Percentiles rank a stretch among this genome's conserved stretches.
These are phyloP conservation scores for Vanessa tameamea DNA, from an alignment of 1,140 invertebrate species.

Conservation along the genomic window DNA sequence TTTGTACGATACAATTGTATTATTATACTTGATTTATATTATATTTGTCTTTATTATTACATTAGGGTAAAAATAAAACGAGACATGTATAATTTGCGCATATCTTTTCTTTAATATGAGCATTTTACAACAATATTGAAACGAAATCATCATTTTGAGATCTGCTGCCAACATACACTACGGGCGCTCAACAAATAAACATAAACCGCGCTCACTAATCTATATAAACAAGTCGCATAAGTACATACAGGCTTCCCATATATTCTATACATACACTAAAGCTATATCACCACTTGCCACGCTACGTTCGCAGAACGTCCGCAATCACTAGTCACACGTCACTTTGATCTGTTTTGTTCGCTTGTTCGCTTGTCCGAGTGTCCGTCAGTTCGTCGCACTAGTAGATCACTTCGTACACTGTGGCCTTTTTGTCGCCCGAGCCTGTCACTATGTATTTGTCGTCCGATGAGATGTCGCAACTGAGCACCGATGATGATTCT, in stretches of 20 bases:
- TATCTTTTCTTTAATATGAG: slow-evolving; percentile 80
- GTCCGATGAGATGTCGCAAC: slow-evolving; percentile 99
- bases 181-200: slow-evolving; percentile 80
- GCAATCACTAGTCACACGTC: slow-evolving; percentile 46
- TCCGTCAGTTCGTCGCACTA: slow-evolving; percentile 46
- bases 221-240: slow-evolving; percentile 80
- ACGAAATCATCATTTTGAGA: slow-evolving; percentile 80
- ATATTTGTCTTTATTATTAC: background rate
- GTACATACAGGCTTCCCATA: slow-evolving; percentile 77
- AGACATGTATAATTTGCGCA: slow-evolving; percentile 68
- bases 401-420: slow-evolving; percentile 99
- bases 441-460: slow-evolving; percentile 99
- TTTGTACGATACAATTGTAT: too few species aligned
- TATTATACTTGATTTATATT: too few species aligned
- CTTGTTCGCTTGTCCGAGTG: slow-evolving; percentile 48
- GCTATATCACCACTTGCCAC: slow-evolving; percentile 75
- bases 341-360: slow-evolving; percentile 66
- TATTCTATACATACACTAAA: slow-evolving; percentile 76
- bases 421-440: slow-evolving; percentile 99
- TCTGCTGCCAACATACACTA: slow-evolving; percentile 80
- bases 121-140: slow-evolving; percentile 81
- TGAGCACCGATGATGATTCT: slow-evolving; percentile 98
- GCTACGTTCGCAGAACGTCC: slow-evolving; percentile 62
- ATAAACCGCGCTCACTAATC: slow-evolving; percentile 78
- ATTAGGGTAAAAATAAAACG: slow-evolving; percentile 42